Conservation (phyloP, 2,888 invertebrate species). For the Syrphus vitripennis region DNA sequence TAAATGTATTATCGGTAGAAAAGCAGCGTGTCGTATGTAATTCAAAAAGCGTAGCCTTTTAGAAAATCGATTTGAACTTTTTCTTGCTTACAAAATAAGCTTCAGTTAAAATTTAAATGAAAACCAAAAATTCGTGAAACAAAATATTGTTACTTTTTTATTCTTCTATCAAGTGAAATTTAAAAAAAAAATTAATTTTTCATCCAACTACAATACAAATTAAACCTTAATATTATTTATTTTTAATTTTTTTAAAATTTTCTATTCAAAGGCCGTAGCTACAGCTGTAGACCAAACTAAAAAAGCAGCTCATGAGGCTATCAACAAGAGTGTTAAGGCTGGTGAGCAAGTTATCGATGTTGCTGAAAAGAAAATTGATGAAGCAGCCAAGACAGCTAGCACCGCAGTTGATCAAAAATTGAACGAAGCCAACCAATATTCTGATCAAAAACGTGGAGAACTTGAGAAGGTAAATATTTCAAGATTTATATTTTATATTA, state of each 20-base stretch:
- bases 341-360: conserved; percentile 81
- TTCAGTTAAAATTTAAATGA: no score
- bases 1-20: no score
- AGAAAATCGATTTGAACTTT: no score
- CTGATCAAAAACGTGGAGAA: conserved; percentile 83
- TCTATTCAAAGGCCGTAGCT: conserved; percentile 18
- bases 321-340: conserved; percentile 82
- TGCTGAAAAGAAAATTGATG: conserved; percentile 83
- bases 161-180: no score
- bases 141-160: no score
- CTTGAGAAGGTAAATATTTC: conserved; percentile 77
- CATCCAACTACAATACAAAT: no score
- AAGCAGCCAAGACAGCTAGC: conserved; percentile 83
- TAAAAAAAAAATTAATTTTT: no score
- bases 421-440: conserved; percentile 84
- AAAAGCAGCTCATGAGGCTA: conserved; percentile 81
- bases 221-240: no score
- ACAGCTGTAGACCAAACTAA: conserved; percentile 78
- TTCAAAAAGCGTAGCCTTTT: no score
- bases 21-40: no score
- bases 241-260: not conserved
- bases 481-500: not conserved
- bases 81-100: no score
- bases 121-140: no score
- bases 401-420: conserved; percentile 84